phyloP scores from a whole-genome alignment of 2,797 vertebrate genomes.

The Ataeniobius toweri region DNA sequence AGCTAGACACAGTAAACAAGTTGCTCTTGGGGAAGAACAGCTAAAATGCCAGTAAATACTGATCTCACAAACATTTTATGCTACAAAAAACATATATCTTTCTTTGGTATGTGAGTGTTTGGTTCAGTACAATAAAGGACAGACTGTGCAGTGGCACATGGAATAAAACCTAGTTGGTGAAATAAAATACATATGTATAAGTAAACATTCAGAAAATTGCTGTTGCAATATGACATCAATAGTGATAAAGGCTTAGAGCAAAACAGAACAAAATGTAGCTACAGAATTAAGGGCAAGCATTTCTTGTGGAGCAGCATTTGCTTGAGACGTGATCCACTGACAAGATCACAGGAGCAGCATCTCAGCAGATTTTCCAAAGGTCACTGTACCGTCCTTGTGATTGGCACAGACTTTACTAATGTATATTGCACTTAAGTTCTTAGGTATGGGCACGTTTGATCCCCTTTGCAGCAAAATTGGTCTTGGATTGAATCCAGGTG shows the following conservation, averaged over 20 bases:
- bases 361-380: slow-evolving; percentile 53
- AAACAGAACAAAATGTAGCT: not conserved
- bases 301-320: not conserved
- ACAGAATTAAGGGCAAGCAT: not conserved
- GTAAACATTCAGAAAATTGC: not conserved
- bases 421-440: slow-evolving; percentile 33
- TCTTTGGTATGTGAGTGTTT: not conserved
- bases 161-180: not conserved
- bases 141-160: not conserved
- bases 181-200: not conserved
- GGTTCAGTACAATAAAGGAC: not conserved
- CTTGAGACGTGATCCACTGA: slow-evolving; percentile 18
- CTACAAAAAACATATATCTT: not conserved
- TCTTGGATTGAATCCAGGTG: slow-evolving; percentile 49
- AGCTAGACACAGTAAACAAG: not conserved
- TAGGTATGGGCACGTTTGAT: slow-evolving; percentile 26
- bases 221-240: not conserved
- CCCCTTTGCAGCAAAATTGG: slow-evolving; percentile 39
- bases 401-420: slow-evolving; percentile 43
- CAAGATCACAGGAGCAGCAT: slow-evolving; percentile 19
- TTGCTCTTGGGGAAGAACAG: not conserved
- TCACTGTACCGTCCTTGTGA: slow-evolving; percentile 40
- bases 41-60: not conserved
- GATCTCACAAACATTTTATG: not conserved
- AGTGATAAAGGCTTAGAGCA: not conserved